phyloP scores from a whole-genome alignment of 1,140 invertebrate genomes.

The Popillia japonica region DNA sequence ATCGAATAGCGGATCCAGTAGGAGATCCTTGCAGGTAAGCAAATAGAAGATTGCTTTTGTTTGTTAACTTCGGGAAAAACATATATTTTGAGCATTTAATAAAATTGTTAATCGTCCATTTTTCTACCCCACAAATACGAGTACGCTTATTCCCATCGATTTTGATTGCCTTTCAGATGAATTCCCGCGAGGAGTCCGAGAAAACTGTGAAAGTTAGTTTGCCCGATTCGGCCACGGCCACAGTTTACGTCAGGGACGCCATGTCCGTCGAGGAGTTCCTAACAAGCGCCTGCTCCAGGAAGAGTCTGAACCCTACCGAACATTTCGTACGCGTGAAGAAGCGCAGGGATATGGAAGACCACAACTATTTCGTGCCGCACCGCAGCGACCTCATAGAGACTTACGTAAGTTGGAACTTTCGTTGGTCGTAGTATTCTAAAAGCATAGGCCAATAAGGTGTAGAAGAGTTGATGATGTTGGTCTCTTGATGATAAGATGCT shows the following conservation, averaged over 20 bases:
- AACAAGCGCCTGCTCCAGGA: conserved; percentile 87
- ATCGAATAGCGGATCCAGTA: conserved; percentile 86
- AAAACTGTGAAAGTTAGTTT: conserved; percentile 88
- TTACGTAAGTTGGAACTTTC: conserved; percentile 75
- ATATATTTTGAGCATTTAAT: too few species aligned
- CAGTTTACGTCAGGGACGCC: conserved; percentile 84
- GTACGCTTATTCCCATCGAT: not conserved
- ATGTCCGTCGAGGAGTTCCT: conserved; percentile 97
- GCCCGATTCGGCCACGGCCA: conserved; percentile 81
- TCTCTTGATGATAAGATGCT: not conserved
- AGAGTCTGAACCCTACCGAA: conserved; percentile 91
- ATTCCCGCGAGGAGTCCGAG: conserved; percentile 82
- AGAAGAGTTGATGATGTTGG: not conserved
- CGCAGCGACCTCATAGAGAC: conserved; percentile 92
- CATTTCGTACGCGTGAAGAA: conserved; percentile 96
- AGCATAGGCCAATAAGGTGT: not conserved
- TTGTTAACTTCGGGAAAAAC: not conserved
- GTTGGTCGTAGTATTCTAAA: not conserved
- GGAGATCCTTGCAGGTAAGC: conserved; percentile 78
- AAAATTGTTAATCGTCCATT: too few species aligned
- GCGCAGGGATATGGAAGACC: conserved; percentile 92
- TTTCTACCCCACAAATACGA: too few species aligned
- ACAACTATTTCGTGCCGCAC: conserved; percentile 94
- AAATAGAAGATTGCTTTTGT: not conserved
- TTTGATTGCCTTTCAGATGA: conserved; percentile 65